Conservation (phyloP, 2,888 invertebrate genomes). For the Melinaea marsaeus region DNA sequence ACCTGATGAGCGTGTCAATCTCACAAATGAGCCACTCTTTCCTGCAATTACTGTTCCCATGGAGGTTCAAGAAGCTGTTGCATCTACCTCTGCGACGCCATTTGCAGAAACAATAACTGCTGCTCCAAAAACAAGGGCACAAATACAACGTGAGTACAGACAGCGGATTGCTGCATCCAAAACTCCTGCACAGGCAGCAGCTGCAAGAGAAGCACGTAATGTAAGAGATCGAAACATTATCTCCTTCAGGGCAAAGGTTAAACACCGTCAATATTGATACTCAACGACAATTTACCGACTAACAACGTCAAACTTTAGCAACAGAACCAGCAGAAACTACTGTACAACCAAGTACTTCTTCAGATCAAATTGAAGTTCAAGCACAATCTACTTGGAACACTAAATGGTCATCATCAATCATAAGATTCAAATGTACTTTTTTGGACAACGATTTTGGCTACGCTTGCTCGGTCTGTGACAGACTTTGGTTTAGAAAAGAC, state of each 20-base stretch:
- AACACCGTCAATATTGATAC: constrained; percentile 30
- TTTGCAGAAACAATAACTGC: constrained; percentile 23
- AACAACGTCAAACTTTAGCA: constrained; percentile 14
- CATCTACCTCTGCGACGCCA: constrained; percentile 28
- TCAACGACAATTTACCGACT: constrained; percentile 27
- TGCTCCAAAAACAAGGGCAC: constrained; percentile 33
- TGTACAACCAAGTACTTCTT: constrained; percentile 31
- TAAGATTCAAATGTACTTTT: constrained; percentile 41
- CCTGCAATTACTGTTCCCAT: constrained; percentile 15
- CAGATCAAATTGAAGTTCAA: constrained; percentile 30
- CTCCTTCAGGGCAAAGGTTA: constrained; percentile 25
- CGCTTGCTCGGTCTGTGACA: constrained; percentile 46
- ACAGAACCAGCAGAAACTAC: constrained; percentile 17
- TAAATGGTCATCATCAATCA: constrained; percentile 41
- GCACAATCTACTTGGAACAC: constrained; percentile 39
- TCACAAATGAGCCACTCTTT: constrained; percentile 29
- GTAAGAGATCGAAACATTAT: constrained; percentile 36
- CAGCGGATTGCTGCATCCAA: constrained; percentile 40
- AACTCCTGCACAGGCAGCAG: constrained; percentile 37
- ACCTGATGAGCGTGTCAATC: constrained; percentile 32
- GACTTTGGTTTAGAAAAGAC: constrained; percentile 49
- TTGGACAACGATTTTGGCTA: constrained; percentile 45
- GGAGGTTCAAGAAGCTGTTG: constrained; percentile 23
- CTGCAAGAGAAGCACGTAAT: constrained; percentile 32
- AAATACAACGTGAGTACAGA: constrained; percentile 42